Conservation (phyloP, 1,140 invertebrate genomes). For the Asbolus verrucosus region DNA sequence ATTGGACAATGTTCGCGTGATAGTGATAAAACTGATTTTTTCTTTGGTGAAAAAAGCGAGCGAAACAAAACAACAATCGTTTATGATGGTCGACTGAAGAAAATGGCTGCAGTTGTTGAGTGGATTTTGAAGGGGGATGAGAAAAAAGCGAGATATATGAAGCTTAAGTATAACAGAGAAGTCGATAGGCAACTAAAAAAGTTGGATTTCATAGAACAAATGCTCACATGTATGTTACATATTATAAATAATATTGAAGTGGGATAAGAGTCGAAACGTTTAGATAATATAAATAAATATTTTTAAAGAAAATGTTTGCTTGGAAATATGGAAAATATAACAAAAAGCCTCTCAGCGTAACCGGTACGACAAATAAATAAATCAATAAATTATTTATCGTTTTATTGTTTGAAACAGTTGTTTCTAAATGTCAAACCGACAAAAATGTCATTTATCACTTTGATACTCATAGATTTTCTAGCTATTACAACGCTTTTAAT, state of each 20-base stretch:
- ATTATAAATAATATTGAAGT: constrained; percentile 5
- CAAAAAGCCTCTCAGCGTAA: no score
- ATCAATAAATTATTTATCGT: no score
- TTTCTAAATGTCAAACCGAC: no score
- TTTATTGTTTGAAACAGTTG: no score
- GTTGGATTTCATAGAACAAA: background rate
- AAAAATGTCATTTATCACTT: no score
- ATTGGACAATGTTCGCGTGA: background rate
- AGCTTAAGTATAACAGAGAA: background rate
- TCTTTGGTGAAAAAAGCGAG: background rate
- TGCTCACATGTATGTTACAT: background rate
- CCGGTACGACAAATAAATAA: no score
- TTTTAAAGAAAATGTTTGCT: no score
- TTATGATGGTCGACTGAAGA: background rate
- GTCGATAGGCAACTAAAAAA: background rate
- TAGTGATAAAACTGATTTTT: background rate
- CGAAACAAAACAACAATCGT: background rate
- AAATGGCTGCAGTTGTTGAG: background rate
- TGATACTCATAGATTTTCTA: no score
- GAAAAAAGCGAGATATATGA: background rate
- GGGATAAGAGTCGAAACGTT: no score
- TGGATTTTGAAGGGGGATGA: background rate
- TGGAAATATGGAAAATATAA: no score
- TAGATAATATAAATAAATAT: no score
- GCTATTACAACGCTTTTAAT: no score